Conservation (phyloP, 2,797 vertebrate species). For the Stomatorhinus walkeri region DNA sequence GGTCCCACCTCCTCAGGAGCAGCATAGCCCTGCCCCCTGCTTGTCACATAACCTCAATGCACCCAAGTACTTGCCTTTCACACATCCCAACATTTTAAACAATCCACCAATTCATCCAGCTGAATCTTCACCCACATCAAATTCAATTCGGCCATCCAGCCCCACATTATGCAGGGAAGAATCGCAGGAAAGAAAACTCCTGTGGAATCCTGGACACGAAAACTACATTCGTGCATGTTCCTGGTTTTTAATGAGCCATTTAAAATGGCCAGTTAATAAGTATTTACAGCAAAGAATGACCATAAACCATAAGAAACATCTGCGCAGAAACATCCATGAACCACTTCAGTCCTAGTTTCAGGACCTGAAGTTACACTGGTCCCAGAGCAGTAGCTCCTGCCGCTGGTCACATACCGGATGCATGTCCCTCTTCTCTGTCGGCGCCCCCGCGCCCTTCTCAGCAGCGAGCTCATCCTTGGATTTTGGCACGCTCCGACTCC, state of each 20-base stretch:
- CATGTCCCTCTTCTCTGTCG: neutral
- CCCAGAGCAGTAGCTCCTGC: neutral
- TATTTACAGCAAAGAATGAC: neutral
- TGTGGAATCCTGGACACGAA: neutral
- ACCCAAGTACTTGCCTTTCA: neutral
- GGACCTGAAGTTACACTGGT: neutral
- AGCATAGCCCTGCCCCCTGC: neutral
- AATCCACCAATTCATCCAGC: neutral
- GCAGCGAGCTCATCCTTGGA: neutral
- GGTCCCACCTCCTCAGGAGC: neutral
- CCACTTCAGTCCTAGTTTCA: neutral
- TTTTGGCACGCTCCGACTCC: neutral
- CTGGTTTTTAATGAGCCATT: neutral
- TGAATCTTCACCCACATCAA: neutral
- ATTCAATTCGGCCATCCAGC: neutral
- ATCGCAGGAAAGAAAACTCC: no score
- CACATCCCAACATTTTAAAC: neutral
- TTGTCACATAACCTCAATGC: neutral
- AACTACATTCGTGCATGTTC: neutral
- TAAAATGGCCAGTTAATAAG: neutral
- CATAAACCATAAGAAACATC: neutral
- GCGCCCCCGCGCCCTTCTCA: neutral
- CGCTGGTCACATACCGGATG: neutral
- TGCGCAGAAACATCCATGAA: neutral
- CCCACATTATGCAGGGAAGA: neutral